Conservation (phyloP, 2,888 invertebrate species). For the Drosophila neutralis region DNA sequence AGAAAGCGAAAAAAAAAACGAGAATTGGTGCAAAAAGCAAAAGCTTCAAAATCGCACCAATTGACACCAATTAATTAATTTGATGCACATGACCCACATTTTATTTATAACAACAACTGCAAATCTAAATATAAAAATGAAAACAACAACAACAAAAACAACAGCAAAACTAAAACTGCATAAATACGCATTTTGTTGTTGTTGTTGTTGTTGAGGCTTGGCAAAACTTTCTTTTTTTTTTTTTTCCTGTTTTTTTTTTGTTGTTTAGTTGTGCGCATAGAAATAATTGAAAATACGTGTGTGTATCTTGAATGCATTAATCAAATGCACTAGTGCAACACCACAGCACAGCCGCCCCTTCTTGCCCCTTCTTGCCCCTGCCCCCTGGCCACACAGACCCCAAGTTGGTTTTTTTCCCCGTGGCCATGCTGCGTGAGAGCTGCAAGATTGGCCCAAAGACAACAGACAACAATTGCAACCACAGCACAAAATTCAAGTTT, state of each 20-base stretch:
- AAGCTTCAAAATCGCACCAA: slow-evolving; percentile 55
- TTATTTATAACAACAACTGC: slow-evolving; percentile 62
- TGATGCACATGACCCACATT: slow-evolving; percentile 80
- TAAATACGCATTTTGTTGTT: slow-evolving; percentile 39
- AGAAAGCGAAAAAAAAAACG: slow-evolving; percentile 41
- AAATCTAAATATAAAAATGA: slow-evolving; percentile 42
- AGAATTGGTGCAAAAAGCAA: slow-evolving; percentile 17
- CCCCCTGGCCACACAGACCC: neutral
- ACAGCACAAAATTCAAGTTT: slow-evolving; percentile 14
- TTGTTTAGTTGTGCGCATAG: slow-evolving; percentile 15
- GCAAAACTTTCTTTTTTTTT: slow-evolving; percentile 45
- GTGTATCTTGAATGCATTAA: slow-evolving; percentile 47
- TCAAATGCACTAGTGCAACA: slow-evolving; percentile 43
- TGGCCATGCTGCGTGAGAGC: slow-evolving; percentile 4
- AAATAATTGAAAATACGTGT: slow-evolving; percentile 50
- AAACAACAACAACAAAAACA: slow-evolving; percentile 25
- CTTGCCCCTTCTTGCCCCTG: neutral
- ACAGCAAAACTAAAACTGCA: slow-evolving; percentile 24
- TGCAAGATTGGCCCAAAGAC: slow-evolving; percentile 10
- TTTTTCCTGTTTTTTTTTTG: neutral
- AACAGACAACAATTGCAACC: slow-evolving; percentile 20
- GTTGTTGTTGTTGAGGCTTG: slow-evolving; percentile 2
- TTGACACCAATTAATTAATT: slow-evolving; percentile 80
- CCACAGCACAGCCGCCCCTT: neutral
- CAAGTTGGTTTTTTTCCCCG: neutral